phyloP scores from a whole-genome alignment of 2,797 vertebrate genomes.

The Melopsittacus undulatus region DNA sequence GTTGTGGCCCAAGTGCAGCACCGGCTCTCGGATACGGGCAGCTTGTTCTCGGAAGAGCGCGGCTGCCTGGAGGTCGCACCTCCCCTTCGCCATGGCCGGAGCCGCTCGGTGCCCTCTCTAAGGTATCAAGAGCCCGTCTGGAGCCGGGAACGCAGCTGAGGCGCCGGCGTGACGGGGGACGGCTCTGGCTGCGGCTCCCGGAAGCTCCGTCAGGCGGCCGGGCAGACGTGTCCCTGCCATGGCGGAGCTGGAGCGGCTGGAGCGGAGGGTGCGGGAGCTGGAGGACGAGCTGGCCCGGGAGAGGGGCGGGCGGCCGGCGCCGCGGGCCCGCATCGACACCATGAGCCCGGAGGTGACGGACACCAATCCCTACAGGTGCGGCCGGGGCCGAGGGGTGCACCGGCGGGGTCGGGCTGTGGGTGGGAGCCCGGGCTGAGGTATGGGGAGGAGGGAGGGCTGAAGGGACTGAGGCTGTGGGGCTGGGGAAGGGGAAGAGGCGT shows the following conservation, averaged over 20 bases:
- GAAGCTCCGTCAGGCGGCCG: rapidly evolving
- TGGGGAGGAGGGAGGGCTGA: background rate
- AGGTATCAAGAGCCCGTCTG: rapidly evolving
- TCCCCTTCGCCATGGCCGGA: background rate
- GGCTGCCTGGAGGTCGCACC: rapidly evolving
- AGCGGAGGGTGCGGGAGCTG: conserved; percentile 85
- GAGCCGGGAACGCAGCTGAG: background rate
- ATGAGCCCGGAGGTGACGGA: conserved; percentile 97
- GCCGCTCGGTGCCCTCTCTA: too few relatives aligned
- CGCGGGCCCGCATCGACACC: conserved; percentile 83
- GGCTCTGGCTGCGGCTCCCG: background rate
- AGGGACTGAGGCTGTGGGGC: background rate
- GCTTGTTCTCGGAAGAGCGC: background rate
- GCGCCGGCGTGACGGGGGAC: background rate
- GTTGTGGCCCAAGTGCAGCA: too few relatives aligned
- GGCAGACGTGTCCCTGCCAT: background rate
- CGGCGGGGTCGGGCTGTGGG: background rate
- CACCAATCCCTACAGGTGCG: conserved; percentile 95
- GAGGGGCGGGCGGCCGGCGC: conserved; percentile 54
- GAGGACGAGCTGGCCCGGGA: conserved; percentile 86
- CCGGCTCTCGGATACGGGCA: rapidly evolving
- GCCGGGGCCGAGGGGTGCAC: background rate
- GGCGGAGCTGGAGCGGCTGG: conserved; percentile 81
- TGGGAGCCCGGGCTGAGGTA: background rate
- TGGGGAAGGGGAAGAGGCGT: rapidly evolving